Conservation (phyloP, 1,140 invertebrate genomes). For the Zaprionus africanus region DNA sequence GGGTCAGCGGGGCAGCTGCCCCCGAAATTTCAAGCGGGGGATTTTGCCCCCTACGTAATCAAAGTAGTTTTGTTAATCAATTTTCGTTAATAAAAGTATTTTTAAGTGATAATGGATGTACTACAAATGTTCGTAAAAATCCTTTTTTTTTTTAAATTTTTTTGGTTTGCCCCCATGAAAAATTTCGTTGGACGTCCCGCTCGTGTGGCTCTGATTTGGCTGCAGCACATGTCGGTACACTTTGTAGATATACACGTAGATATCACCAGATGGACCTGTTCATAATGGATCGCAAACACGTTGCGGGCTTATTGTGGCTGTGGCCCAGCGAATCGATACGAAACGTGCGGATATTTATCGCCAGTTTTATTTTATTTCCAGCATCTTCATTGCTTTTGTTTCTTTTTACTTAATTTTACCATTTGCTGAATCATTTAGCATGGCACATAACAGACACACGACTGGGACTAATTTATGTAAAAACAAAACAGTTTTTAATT, state of each 20-base stretch:
- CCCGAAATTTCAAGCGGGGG: no score
- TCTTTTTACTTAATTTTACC: slow-evolving; percentile 31
- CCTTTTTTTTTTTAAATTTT: no score
- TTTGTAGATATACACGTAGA: slow-evolving; percentile 9
- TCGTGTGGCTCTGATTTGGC: neutral
- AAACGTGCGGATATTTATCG: slow-evolving; percentile 21
- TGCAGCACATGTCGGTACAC: neutral
- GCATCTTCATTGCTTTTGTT: slow-evolving; percentile 1
- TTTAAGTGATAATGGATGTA: no score
- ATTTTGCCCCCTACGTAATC: no score
- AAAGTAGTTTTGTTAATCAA: no score
- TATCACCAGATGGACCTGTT: slow-evolving; percentile 38
- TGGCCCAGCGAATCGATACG: slow-evolving; percentile 23
- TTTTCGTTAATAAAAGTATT: no score
- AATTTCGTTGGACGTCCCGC: no score
- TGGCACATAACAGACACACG: slow-evolving; percentile 30
- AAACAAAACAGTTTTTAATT: slow-evolving; percentile 39
- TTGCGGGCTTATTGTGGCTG: slow-evolving; percentile 58
- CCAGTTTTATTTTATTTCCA: slow-evolving; percentile 3
- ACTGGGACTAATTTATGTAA: slow-evolving; percentile 47
- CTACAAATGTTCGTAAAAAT: no score
- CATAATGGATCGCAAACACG: slow-evolving; percentile 58
- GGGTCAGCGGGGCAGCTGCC: no score
- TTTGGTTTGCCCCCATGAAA: no score
- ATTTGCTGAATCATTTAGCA: slow-evolving; percentile 52